Evolutionary conservation across 1,140 invertebrate genomes (phyloP), one percentile per base, ranked within the genome.

Genomic region (Chironomus striatipennis): DNA sequence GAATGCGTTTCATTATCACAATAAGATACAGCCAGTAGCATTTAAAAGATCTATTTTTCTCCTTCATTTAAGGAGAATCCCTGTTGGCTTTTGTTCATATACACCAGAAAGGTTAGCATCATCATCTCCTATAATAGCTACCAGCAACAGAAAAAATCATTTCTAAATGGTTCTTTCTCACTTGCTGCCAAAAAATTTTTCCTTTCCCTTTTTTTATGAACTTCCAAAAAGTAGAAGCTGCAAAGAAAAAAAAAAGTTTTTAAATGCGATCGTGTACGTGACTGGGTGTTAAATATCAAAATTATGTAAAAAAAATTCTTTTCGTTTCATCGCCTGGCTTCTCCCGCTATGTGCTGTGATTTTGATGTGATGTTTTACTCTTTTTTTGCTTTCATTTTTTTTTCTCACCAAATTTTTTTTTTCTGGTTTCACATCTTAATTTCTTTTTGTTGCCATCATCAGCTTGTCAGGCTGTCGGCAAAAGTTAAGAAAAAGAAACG

Each of bases 241-340:
- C 12, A 21, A 70, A 70, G 65, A 70, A 21, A 18, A 5, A 65
- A 65, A 65, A 67, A 67, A 70, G 65, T 70, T 70, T 21, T 21
- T 70, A 70, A 70, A 70, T 70, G 47, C 12, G 65, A 70, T 70
- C 65, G 17, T 57, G 47, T 70, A 70, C 65, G 65, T 70, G 65
- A 70, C 65, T 70, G 65, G 65, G 65, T 70, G 65, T 21, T 20
- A 70, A 70, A 70, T 70, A 70, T 70, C 17, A 70, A 70, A 70
- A 70, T 70, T 70, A 70, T 70, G 65, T 70, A 20, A 70, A 70
- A 67, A 67, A 20, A 17, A 20, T 70, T 18, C 18, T 57, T 15
- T n/a, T 57, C 47, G 12, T 57, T 57, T 57, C 47, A 57, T n/a
- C 47, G 47, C 47, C 47, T 9, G 9, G 9, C 43, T 47, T 47